Evolutionary conservation across 2,113 vertebrate species (phyloP).

Genomic region (Morone chrysops): DNA sequence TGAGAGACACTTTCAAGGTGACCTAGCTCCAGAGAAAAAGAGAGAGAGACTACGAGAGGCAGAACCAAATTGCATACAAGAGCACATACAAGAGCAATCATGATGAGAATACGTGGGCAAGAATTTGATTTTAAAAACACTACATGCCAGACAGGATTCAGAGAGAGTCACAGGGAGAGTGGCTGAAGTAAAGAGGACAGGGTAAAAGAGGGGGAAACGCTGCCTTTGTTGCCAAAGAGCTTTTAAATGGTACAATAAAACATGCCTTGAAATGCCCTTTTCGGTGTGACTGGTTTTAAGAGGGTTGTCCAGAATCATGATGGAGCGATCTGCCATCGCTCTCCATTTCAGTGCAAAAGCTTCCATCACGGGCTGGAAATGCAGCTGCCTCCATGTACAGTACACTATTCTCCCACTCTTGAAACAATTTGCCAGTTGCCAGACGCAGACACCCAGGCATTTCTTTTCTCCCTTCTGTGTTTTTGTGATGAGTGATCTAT

Average conservation of each 20-base stretch:
- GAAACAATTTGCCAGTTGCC: neutral
- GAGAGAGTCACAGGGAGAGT: conserved; percentile 21
- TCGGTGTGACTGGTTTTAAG: conserved; percentile 31
- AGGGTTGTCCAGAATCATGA: conserved; percentile 48
- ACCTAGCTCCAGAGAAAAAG: conserved; percentile 46
- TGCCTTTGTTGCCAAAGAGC: conserved; percentile 41
- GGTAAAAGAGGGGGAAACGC: neutral
- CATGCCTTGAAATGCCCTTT: conserved; percentile 44
- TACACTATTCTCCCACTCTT: neutral
- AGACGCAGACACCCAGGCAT: neutral
- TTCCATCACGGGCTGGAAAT: neutral
- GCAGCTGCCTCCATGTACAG: conserved; percentile 28
- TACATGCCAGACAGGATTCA: conserved; percentile 13
- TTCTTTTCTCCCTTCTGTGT: neutral
- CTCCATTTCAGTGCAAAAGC: conserved; percentile 13
- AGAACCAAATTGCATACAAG: conserved; percentile 18
- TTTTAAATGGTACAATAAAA: conserved; percentile 50
- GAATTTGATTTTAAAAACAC: conserved; percentile 50
- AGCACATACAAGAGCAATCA: conserved; percentile 25
- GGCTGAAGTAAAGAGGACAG: conserved; percentile 29
- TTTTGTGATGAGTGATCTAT: conserved; percentile 22
- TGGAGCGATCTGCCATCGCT: neutral
- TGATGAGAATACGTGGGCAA: conserved; percentile 11
- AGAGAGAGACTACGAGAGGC: neutral
- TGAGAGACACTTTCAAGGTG: conserved; percentile 66